Base-by-base conservation (phyloP, 2,113 vertebrate genomes). In the Galeopterus variegatus region DNA sequence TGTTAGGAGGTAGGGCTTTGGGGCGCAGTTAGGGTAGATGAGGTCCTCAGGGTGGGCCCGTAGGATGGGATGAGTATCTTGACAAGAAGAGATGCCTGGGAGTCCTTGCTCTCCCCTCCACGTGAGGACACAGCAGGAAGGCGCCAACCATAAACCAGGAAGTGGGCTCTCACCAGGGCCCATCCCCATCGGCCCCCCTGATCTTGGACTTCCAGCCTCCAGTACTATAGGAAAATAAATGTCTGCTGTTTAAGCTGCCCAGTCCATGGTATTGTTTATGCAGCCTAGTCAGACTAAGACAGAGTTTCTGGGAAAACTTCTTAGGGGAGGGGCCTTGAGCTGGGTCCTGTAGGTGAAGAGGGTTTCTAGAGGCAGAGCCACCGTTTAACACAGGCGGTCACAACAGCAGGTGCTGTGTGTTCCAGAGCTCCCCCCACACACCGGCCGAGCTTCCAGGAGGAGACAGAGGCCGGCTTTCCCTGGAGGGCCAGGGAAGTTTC, bases 251-350 rank as follows among this genome's bases (percentile, higher is more conserved):
- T 19, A 3, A 48, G 28, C 5, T 10, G 19, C 67, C 6, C 0
- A 0, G 56, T 13, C 14, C 14, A 7, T 24, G 52, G 6, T 2
- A 2, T 19, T 26, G 36, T 8, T 8, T 36, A 8, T 5, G 70
- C 6, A 3, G 4, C 50, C 52, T 0, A 0, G 11, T 80, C 62
- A 26, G 52, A 14, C 24, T 0, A 10, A 19, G 31, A 15, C 12
- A 0, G n/a, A 45, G 45, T 5, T 18, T 3, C 5, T 0, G 75
- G 76, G 31, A 8, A 12, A 6, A 10, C 54, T 45, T 36, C 45
- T 26, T 14, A 36, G 52, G 77, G 18, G 26, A 33, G 23, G 5
- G 36, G 1, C 36, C 8, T 19, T 3, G 5, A 75, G 36, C 31
- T 36, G 17, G 14, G 24, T 26, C n/a, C 19, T 6, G 19, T 26